Evolutionary conservation across 2,113 vertebrate species (phyloP).

Genomic region (Nasalis larvatus): DNA sequence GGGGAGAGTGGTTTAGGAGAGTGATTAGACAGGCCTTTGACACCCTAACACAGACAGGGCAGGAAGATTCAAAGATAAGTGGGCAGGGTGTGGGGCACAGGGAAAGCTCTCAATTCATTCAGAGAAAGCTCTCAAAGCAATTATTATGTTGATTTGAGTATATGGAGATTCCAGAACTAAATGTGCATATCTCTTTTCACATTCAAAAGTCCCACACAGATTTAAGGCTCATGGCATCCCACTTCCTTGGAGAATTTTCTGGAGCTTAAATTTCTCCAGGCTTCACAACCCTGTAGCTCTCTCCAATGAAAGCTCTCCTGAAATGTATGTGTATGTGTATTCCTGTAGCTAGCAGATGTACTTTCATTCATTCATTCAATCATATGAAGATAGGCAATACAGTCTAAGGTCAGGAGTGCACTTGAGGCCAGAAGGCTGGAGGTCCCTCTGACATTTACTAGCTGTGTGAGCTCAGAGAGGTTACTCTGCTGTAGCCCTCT

Average conservation of each 20-base stretch:
- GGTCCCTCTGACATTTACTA: not conserved
- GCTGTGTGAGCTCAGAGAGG: not conserved
- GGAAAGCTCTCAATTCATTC: too few species aligned
- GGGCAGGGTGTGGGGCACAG: not conserved
- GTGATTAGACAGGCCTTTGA: not conserved
- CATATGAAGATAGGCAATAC: not conserved
- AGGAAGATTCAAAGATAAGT: not conserved
- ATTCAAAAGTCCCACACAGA: not conserved
- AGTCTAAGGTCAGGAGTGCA: not conserved
- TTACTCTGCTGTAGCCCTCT: not conserved
- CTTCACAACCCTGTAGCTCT: not conserved
- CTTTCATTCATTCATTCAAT: not conserved
- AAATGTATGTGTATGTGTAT: not conserved
- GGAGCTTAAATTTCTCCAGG: not conserved
- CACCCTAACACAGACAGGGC: rapidly evolving
- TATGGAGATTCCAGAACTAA: not conserved
- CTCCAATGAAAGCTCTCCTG: not conserved
- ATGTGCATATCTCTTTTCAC: not conserved
- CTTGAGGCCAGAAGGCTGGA: not conserved
- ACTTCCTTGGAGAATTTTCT: not conserved
- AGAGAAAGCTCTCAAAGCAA: too few species aligned
- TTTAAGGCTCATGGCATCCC: not conserved
- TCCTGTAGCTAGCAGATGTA: not conserved
- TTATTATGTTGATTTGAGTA: not conserved
- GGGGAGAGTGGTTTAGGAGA: not conserved